Percentiles rank a stretch among this genome's conserved stretches.
Evolutionary conservation across 37 sponge, comb jelly and placozoan species (phyloP).

Genomic region (Tethya wilhelma): DNA sequence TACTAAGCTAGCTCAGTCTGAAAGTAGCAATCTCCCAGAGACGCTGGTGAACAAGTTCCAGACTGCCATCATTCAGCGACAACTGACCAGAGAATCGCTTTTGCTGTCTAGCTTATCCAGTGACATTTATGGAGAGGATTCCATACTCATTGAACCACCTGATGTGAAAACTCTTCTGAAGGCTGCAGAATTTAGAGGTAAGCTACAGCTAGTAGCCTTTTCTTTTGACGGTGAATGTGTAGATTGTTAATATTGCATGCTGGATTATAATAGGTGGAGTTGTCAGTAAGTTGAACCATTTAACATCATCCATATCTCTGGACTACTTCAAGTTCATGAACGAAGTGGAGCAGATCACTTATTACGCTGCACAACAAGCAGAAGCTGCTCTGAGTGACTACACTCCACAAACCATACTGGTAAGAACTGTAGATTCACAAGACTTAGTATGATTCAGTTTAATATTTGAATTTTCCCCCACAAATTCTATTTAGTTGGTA

Average conservation of each 20-base stretch:
- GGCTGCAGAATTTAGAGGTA: constrained; percentile 40
- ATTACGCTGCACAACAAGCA: constrained; percentile 34
- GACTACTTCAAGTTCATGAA: constrained; percentile 37
- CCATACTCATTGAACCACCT: constrained; percentile 17
- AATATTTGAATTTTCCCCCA: neutral
- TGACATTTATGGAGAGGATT: neutral
- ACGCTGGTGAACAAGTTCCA: too few relatives aligned
- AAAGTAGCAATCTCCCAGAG: too few relatives aligned
- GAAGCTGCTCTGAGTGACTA: constrained; percentile 34
- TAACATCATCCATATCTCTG: constrained; percentile 9
- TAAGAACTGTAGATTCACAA: neutral
- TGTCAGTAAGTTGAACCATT: constrained; percentile 13
- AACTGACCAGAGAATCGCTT: neutral
- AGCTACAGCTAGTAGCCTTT: neutral
- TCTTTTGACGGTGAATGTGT: neutral
- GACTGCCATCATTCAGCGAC: constrained; percentile 8
- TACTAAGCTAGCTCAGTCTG: too few relatives aligned
- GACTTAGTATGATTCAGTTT: neutral
- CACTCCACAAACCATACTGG: constrained; percentile 39
- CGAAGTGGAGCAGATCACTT: constrained; percentile 3
- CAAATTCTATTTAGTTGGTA: constrained; percentile 46
- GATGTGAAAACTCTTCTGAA: constrained; percentile 11
- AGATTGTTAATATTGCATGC: neutral
- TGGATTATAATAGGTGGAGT: constrained; percentile 3
- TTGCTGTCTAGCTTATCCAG: neutral